Evolutionary conservation across 2,113 vertebrate genomes (phyloP), one percentile per base, ranked within the genome.

Genomic region (Sturnus vulgaris): DNA sequence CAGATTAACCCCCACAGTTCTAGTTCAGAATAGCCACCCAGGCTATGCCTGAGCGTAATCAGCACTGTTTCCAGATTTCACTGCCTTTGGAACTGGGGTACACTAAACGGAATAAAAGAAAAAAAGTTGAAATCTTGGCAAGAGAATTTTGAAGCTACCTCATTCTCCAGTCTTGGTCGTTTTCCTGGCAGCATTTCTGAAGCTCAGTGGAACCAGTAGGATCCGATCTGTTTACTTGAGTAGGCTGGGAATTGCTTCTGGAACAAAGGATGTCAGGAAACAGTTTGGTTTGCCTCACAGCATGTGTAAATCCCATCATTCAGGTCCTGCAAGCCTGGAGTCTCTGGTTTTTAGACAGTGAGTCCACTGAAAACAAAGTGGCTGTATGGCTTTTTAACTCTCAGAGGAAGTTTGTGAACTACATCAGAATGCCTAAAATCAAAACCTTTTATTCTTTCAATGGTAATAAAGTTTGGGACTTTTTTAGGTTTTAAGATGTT

Each of bases 241-340:
- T 52, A 56, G 75, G 47, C 75, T 86, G 11, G 72, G 88, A 94
- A 93, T 95, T 83, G 40, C 82, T 93, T 17, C n/a, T 44, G 76
- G 56, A 81, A 95, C 60, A 92, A 93, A 96, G 83, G 82, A 71
- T 37, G 80, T 23, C 92, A 95, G 93, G 93, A 96, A 96, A 33
- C 60, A 52, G 76, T 92, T 94, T 2, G 10, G 44, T 81, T 97
- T 92, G 71, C 79, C 82, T 94, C 94, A 8, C 92, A 95, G 94
- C 85, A 49, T 94, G 90, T 46, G 60, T 63, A 90, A 93, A 78
- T 70, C 68, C 50, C 68, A 13, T 44, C 85, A 81, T 92, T 95
- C 76, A 90, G 68, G 44, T 80, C 76, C 33, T 52, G 24, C 1
- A 60, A 88, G 75, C 61, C 56, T 55, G 79, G 47, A 78, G 57